Conservation (phyloP, 2,888 invertebrate species). For the Arctia plantaginis region DNA sequence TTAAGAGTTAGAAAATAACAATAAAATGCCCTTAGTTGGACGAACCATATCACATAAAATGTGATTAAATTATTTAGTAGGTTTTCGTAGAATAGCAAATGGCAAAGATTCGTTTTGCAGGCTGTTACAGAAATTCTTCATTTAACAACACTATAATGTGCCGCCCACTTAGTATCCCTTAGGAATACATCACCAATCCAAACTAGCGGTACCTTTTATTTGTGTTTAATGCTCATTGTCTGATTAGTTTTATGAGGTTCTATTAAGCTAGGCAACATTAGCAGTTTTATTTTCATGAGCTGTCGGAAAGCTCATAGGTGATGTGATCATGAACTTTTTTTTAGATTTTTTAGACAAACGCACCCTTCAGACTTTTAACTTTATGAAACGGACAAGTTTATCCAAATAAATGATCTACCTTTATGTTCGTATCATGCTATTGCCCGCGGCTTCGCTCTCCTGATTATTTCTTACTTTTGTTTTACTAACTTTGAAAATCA, state of each 20-base stretch:
- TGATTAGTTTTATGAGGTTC: slow-evolving; percentile 35
- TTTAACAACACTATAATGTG: slow-evolving; percentile 41
- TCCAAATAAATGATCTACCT: no score
- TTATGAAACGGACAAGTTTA: no score
- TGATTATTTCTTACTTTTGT: no score
- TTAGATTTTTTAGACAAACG: no score
- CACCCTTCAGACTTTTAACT: no score
- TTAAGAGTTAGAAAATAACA: no score
- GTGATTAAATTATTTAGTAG: neutral
- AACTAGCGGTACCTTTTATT: slow-evolving; percentile 49
- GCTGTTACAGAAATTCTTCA: slow-evolving; percentile 38
- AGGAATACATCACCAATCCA: slow-evolving; percentile 52
- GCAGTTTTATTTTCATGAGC: slow-evolving; percentile 18
- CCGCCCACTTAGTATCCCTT: slow-evolving; percentile 37
- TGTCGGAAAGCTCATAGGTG: neutral
- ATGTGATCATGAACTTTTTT: neutral
- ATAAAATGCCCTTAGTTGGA: neutral
- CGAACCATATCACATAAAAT: neutral
- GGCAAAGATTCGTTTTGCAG: slow-evolving; percentile 20
- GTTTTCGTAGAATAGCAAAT: neutral
- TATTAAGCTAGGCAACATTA: slow-evolving; percentile 23
- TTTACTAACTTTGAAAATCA: no score
- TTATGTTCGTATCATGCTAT: no score
- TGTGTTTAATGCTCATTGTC: slow-evolving; percentile 54
- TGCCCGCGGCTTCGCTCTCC: no score